A percentile compares a stretch with the other conserved stretches of the same genome.
phyloP scores from a whole-genome alignment of 2,888 invertebrate genomes.

The Graphium colonna region DNA sequence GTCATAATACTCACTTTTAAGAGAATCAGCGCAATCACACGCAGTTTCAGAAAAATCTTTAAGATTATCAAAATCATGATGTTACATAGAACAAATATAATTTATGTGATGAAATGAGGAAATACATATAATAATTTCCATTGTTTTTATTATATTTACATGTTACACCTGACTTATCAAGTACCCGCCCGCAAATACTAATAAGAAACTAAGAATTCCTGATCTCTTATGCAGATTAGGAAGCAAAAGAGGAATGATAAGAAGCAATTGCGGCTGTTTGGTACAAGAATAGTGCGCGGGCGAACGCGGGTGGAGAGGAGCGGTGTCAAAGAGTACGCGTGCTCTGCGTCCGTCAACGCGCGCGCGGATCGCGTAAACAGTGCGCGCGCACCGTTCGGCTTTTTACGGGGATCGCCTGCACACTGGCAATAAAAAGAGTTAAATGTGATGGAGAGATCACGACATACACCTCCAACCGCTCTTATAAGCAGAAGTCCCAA shows the following conservation, averaged over 20 bases:
- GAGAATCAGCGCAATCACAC: too few species aligned
- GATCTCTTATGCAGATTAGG: constrained; percentile 23
- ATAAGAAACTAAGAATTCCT: neutral
- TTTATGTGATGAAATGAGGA: constrained; percentile 33
- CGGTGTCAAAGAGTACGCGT: constrained; percentile 68
- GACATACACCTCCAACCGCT: too few species aligned
- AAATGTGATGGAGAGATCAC: too few species aligned
- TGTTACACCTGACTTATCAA: too few species aligned
- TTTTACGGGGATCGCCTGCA: constrained; percentile 48
- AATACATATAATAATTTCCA: too few species aligned
- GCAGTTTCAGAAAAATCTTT: too few species aligned
- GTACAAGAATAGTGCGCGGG: constrained; percentile 53
- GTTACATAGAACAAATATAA: too few species aligned
- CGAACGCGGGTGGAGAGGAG: constrained; percentile 43
- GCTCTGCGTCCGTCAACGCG: constrained; percentile 64
- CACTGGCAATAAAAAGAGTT: too few species aligned
- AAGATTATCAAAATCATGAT: too few species aligned
- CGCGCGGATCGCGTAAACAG: constrained; percentile 65
- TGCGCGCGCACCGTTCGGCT: constrained; percentile 42
- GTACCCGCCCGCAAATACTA: too few species aligned
- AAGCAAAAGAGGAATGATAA: constrained; percentile 40
- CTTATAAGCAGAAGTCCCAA: too few species aligned
- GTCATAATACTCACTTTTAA: constrained; percentile 31
- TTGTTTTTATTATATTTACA: too few species aligned
- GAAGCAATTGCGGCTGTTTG: constrained; percentile 29